Percentiles rank a stretch among this genome's conserved stretches.
These are phyloP conservation scores for Diorhabda elongata DNA, from an alignment of 1,140 invertebrate genomes.

Conservation along the genomic window DNA sequence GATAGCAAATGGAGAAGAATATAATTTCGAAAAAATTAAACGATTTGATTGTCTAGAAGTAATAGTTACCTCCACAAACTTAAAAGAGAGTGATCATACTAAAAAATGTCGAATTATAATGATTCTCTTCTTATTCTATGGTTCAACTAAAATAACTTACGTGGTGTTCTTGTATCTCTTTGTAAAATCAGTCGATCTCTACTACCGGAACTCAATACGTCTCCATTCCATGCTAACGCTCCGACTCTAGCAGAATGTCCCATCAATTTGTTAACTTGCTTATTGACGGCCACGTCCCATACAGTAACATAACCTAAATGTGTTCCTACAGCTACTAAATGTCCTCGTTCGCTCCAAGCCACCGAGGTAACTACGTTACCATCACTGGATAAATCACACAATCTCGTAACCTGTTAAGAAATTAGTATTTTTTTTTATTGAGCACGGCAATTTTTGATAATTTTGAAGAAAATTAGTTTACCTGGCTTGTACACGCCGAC, in stretches of 20 bases:
- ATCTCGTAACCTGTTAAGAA: conserved; percentile 67
- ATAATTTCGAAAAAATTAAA: no score
- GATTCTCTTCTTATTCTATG: no score
- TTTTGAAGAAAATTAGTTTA: neutral
- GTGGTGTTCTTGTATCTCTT: conserved; percentile 87
- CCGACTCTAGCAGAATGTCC: conserved; percentile 92
- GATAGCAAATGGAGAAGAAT: no score
- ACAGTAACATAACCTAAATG: conserved; percentile 95
- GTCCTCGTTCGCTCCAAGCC: conserved; percentile 97
- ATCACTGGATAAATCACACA: conserved; percentile 93
- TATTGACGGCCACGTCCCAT: conserved; percentile 95
- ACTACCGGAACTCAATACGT: conserved; percentile 93
- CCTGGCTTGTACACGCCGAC: conserved; percentile 97
- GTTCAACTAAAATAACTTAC: conserved; percentile 43
- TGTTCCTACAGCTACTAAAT: conserved; percentile 95
- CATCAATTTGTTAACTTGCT: conserved; percentile 86
- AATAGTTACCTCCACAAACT: no score
- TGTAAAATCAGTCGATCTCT: conserved; percentile 92
- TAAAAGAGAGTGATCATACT: no score
- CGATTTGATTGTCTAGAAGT: no score
- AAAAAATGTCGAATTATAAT: no score
- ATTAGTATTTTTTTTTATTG: conserved; percentile 35
- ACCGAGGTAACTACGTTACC: conserved; percentile 97
- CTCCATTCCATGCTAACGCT: conserved; percentile 97
- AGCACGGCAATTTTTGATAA: neutral